Evolutionary conservation across 2,888 invertebrate genomes (phyloP).

Genomic region (Polydesmus complanatus): DNA sequence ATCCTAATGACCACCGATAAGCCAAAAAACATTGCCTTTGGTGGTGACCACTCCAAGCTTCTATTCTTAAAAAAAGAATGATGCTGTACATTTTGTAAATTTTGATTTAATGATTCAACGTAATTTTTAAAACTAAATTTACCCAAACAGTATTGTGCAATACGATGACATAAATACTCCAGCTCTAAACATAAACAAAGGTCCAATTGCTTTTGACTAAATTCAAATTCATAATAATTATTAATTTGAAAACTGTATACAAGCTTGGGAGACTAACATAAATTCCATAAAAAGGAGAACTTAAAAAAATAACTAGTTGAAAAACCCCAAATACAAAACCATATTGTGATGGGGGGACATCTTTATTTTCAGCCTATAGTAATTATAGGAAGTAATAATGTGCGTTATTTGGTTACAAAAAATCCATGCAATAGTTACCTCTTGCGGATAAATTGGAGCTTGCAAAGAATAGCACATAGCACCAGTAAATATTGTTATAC

Average conservation of each 20-base stretch:
- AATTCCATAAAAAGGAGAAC: constrained; percentile 71
- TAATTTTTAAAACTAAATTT: too few species aligned
- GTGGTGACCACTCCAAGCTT: background rate
- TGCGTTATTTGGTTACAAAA: background rate
- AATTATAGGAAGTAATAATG: background rate
- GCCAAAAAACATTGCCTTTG: background rate
- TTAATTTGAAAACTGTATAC: background rate
- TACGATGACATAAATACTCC: constrained; percentile 70
- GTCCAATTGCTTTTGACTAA: constrained; percentile 57
- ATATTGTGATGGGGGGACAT: constrained; percentile 64
- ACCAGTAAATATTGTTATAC: constrained; percentile 41
- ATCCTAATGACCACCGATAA: background rate
- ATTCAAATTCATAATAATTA: background rate
- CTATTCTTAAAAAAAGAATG: background rate
- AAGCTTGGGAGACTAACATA: constrained; percentile 37
- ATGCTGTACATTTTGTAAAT: too few species aligned
- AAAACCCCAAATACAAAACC: constrained; percentile 77
- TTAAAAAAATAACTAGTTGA: constrained; percentile 64
- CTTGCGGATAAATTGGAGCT: constrained; percentile 70
- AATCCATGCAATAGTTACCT: constrained; percentile 44
- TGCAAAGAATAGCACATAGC: constrained; percentile 71
- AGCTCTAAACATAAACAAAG: constrained; percentile 62
- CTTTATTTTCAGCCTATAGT: constrained; percentile 62
- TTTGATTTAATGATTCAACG: too few species aligned
- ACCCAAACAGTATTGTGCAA: constrained; percentile 71